A percentile compares a stretch with the other conserved stretches of the same genome.
Conservation (phyloP, 35 echinoderm and acorn worm species). For the Heliocidaris erythrogramma region DNA sequence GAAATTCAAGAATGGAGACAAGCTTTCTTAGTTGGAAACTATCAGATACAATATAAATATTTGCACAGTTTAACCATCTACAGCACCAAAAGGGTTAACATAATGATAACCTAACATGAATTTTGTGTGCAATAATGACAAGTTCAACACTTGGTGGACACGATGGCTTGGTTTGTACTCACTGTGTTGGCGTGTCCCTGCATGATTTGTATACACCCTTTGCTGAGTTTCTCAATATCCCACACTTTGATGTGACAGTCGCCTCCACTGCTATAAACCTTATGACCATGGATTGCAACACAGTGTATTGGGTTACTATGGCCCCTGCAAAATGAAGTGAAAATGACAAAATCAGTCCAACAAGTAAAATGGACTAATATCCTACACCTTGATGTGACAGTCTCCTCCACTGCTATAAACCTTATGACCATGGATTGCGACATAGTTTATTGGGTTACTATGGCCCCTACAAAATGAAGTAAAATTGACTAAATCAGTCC, state of each 20-base stretch:
- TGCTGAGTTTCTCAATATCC: conserved; percentile 79
- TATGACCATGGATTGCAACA: conserved; percentile 74
- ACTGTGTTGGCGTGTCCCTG: conserved; percentile 87
- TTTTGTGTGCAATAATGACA: too few relatives aligned
- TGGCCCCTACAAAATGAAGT: conserved; percentile 70
- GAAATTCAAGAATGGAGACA: too few relatives aligned
- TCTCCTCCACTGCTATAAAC: conserved; percentile 82
- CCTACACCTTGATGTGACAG: conserved; percentile 90
- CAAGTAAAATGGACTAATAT: too few relatives aligned
- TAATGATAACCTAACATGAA: too few relatives aligned
- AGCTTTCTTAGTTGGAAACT: too few relatives aligned
- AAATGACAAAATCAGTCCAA: too few relatives aligned
- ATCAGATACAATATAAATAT: too few relatives aligned
- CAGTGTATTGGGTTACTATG: conserved; percentile 79
- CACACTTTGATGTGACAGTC: conserved; percentile 91
- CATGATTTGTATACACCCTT: conserved; percentile 84
- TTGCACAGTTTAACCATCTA: too few relatives aligned
- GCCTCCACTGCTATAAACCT: conserved; percentile 78
- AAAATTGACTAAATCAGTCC: too few relatives aligned
- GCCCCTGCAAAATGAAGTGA: conserved; percentile 58
- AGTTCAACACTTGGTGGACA: too few relatives aligned
- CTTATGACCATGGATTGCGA: conserved; percentile 75
- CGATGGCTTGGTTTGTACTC: conserved; percentile 9
- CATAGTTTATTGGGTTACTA: conserved; percentile 69
- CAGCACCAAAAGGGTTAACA: too few relatives aligned